Evolutionary conservation across 2,888 invertebrate genomes (phyloP).

Genomic region (Phorcus lineatus): DNA sequence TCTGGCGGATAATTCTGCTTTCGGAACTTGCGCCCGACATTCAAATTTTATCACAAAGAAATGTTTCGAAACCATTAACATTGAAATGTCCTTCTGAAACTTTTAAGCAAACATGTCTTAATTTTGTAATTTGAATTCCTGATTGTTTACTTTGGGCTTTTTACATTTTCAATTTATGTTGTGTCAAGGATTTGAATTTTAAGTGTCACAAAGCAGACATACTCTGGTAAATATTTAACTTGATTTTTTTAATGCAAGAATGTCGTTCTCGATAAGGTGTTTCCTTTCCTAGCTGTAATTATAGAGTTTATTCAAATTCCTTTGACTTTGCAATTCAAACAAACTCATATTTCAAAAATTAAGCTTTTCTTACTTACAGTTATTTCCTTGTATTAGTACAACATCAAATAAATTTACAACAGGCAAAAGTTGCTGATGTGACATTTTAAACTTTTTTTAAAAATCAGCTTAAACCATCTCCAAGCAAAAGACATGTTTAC

Average conservation of each 20-base stretch:
- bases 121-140: not conserved
- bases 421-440: too few species aligned
- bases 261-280: too few species aligned
- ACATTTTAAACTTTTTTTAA: not conserved
- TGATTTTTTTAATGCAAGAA: too few species aligned
- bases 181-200: not conserved
- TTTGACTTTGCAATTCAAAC: too few species aligned
- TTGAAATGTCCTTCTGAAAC: not conserved
- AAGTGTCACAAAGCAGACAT: not conserved
- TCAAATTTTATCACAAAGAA: slow-evolving; percentile 13
- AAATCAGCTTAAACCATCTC: not conserved
- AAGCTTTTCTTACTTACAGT: too few species aligned
- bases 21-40: not conserved
- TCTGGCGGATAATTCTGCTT: not conserved
- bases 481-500: not conserved
- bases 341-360: too few species aligned
- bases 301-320: too few species aligned
- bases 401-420: too few species aligned
- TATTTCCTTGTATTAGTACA: too few species aligned
- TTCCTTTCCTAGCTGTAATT: too few species aligned
- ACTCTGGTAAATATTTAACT: too few species aligned
- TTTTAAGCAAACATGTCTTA: not conserved
- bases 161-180: not conserved
- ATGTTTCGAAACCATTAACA: not conserved
- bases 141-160: not conserved